Evolutionary conservation across 2,888 invertebrate species (phyloP).

Genomic region (Pollenia angustigena): DNA sequence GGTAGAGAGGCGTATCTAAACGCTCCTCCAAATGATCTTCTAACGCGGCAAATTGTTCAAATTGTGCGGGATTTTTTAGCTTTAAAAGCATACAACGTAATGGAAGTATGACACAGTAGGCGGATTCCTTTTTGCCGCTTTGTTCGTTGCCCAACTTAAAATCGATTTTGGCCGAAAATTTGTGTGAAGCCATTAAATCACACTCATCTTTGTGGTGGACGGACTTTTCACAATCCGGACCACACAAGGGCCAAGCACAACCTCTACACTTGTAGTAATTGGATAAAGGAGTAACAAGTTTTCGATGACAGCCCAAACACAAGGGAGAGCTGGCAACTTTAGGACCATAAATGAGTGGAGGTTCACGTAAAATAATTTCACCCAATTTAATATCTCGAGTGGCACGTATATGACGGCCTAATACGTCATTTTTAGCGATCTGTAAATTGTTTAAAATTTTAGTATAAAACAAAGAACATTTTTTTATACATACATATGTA

Average conservation of each 20-base stretch:
- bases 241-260: conserved; percentile 90
- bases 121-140: conserved; percentile 85
- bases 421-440: conserved; percentile 85
- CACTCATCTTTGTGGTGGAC: conserved; percentile 87
- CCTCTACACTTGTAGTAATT: conserved; percentile 86
- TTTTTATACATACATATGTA: too few species aligned
- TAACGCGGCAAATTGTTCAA: conserved; percentile 77
- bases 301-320: conserved; percentile 88
- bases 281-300: conserved; percentile 78
- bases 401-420: conserved; percentile 88
- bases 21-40: conserved; percentile 87
- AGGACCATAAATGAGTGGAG: conserved; percentile 88
- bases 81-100: conserved; percentile 88
- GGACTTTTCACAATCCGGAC: conserved; percentile 86
- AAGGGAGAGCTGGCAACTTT: conserved; percentile 86
- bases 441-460: conserved; percentile 77
- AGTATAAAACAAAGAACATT: neutral
- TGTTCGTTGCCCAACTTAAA: conserved; percentile 68
- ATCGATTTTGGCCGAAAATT: conserved; percentile 86
- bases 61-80: conserved; percentile 84
- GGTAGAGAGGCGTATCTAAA: conserved; percentile 86
- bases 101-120: conserved; percentile 88
- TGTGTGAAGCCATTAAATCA: conserved; percentile 86
- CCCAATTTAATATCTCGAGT: conserved; percentile 88
- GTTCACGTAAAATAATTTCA: conserved; percentile 88